Evolutionary conservation across 2,888 invertebrate species (phyloP), one percentile per base, ranked within the genome.

Genomic region (Drosophila buzzatii): DNA sequence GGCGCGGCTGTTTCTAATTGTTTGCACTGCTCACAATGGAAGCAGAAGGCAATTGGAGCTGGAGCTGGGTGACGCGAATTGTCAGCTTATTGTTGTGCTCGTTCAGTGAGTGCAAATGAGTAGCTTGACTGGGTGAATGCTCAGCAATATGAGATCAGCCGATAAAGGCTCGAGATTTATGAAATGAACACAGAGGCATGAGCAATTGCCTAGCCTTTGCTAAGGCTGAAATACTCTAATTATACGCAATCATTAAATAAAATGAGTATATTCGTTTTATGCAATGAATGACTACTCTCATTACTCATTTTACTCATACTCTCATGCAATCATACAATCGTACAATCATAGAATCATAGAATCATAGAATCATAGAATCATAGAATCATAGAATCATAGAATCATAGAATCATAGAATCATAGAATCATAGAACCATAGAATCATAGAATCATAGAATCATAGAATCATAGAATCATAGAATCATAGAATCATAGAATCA

Each of bases 1-100:
- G 39, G 44, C 89, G 74, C 85, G 89, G 88, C 89, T 85, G 85
- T 71, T 89, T 89, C 89, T 85, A 85, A 85, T 85, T 85, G 85
- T 85, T 85, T 89, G 77, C 70, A 73, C 27, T 76, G 79, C 79
- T 83, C 69, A 41, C 69, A 41, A 12, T 44, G 59, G 45, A 14
- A 16, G 41, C 42, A 9, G 12, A 10, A 9, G 12, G 35, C 42
- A 9, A 27, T 27, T 5, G 12, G 33, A 7, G 35, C 18, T n/a
- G 16, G n/a, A 16, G 35, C 18, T 33, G 20, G 23, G 8, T 12
- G 49, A 4, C 14, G 8, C 12, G 20, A 10, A 18, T 33, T 31
- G 47, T 37, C 37, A 63, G 65, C 61, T 73, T 62, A 71, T 76
- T 66, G 80, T 63, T 72, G 18, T 51, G 33, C 51, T 8, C 33